A percentile compares a stretch with the other conserved stretches of the same genome.
Conservation (phyloP, 2,113 vertebrate genomes). For the Cyanistes caeruleus region DNA sequence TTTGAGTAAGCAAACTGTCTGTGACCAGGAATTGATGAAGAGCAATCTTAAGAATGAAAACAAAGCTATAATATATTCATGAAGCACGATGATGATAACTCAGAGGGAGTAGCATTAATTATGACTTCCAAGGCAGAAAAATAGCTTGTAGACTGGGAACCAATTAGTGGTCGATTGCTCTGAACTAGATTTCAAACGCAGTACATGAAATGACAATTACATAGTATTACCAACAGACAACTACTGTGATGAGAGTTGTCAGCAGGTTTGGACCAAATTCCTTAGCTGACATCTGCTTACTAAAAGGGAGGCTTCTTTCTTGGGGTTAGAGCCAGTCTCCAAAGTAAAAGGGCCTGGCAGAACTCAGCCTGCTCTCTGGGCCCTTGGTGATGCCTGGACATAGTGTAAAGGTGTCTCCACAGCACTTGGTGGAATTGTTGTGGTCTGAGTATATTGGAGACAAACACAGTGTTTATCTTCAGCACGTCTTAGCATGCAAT, state of each 20-base stretch:
- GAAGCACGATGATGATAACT: slow-evolving; percentile 47
- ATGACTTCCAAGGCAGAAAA: slow-evolving; percentile 54
- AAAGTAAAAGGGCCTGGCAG: background rate
- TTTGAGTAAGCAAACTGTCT: slow-evolving; percentile 52
- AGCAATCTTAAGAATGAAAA: slow-evolving; percentile 51
- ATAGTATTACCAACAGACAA: slow-evolving; percentile 21
- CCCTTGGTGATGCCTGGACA: background rate
- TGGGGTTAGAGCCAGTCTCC: background rate
- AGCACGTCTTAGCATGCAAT: background rate
- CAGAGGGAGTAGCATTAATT: slow-evolving; percentile 43
- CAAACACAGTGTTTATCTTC: background rate
- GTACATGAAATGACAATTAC: slow-evolving; percentile 49
- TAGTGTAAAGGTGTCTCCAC: background rate
- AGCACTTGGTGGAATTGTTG: background rate
- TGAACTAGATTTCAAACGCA: slow-evolving; percentile 57
- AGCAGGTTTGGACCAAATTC: slow-evolving; percentile 24
- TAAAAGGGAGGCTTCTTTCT: background rate
- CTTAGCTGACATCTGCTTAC: slow-evolving; percentile 6
- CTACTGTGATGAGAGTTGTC: slow-evolving; percentile 21
- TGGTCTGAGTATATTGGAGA: background rate
- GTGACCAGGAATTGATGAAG: slow-evolving; percentile 26
- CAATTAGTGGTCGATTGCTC: slow-evolving; percentile 51
- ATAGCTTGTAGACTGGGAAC: slow-evolving; percentile 48
- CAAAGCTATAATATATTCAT: slow-evolving; percentile 58
- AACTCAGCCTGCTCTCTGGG: background rate